Conservation (phyloP, 2,888 invertebrate genomes). For the Microchrysa polita region DNA sequence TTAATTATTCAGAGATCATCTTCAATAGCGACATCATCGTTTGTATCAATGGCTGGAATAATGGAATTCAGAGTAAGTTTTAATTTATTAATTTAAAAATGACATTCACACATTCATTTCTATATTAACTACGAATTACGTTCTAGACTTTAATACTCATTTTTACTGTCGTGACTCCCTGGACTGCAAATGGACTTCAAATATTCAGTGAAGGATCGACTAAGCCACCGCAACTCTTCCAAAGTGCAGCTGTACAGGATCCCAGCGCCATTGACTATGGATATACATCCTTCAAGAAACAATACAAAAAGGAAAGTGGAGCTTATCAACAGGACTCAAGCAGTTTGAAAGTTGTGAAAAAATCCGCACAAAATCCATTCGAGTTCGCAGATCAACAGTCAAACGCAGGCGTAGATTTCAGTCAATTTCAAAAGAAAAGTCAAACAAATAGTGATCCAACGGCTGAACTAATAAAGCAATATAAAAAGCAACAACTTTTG, state of each 20-base stretch:
- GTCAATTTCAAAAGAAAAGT: no score
- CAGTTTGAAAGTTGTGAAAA: background rate
- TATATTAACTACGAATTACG: background rate
- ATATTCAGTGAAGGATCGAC: slow-evolving; percentile 21
- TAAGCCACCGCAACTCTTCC: background rate
- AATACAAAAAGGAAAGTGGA: background rate
- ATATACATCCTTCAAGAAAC: background rate
- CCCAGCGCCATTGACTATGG: background rate
- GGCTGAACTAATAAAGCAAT: background rate
- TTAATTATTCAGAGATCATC: background rate
- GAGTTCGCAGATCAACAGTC: background rate
- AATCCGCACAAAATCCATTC: background rate
- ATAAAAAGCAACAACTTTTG: background rate
- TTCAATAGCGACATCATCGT: background rate
- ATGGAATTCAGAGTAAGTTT: background rate
- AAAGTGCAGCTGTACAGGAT: background rate
- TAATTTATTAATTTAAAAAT: no score
- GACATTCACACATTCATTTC: background rate
- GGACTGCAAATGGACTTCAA: background rate
- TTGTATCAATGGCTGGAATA: background rate
- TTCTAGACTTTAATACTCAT: background rate
- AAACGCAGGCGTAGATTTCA: background rate
- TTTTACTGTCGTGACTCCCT: background rate
- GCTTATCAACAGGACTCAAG: background rate
- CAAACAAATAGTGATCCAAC: background rate